Evolutionary conservation across 2,797 vertebrate species (phyloP), one percentile per base, ranked within the genome.

Genomic region (Gambusia yucatana): DNA sequence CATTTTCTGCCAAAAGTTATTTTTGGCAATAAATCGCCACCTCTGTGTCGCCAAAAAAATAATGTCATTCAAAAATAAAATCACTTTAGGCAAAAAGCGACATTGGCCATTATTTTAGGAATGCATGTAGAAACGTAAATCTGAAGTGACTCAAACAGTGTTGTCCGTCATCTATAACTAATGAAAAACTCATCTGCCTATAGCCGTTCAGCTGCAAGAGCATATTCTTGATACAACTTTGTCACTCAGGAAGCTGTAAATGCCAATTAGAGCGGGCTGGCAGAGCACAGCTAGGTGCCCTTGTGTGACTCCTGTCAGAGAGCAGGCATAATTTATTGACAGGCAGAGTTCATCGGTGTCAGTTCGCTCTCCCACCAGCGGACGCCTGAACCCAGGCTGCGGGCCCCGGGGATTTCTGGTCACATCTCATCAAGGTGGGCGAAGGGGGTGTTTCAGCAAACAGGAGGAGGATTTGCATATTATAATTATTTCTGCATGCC

Each of bases 251-350:
- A 87, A 87, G 84, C 78, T 48, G 75, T 91, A 94, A 92, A 94
- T 76, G 89, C 90, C 92, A 95, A 95, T 95, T 95, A 95, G 83
- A 87, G 28, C 48, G 79, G 36, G 82, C 80, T 72, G 77, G 61
- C 88, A 50, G 79, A 84, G 92, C 84, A 92, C 89, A 85, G 75
- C 77, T 77, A 47, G 84, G 75, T 90, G 90, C 89, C 92, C 94
- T 81, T 78, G 79, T 85, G 93, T 81, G 81, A 85, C 90, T 89
- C 88, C 89, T 89, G 90, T 89, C 89, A 88, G 85, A 87, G 86
- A 87, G 76, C 85, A 67, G 82, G 87, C 83, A 80, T 93, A 94
- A 94, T 95, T 95, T 94, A 95, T 95, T 95, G 94, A 95, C 94
- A 95, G 91, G 44, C 70, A 0, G 72, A 85, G 92, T 93, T 94